A percentile compares a stretch with the other conserved stretches of the same genome.
phyloP scores from a whole-genome alignment of 2,888 invertebrate species.

The Eupeodes luniger region DNA sequence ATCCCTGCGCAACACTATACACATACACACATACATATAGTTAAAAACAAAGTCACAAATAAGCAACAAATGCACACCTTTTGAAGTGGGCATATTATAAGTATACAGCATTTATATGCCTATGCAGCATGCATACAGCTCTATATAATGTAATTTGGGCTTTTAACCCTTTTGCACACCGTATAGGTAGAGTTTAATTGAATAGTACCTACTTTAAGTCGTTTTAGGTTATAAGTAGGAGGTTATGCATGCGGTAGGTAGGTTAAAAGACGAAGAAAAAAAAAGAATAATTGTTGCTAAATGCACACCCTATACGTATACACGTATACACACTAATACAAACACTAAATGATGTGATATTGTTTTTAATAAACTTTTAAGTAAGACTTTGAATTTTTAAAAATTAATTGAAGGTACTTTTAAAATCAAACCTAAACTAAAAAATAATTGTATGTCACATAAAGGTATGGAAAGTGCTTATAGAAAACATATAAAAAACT shows the following conservation, averaged over 20 bases:
- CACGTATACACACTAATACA: no score
- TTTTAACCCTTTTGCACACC: slow-evolving; percentile 61
- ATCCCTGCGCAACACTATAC: slow-evolving; percentile 20
- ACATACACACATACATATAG: slow-evolving; percentile 29
- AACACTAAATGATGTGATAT: background rate
- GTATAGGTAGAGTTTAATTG: slow-evolving; percentile 49
- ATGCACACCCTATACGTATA: slow-evolving; percentile 6
- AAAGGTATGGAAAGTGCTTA: no score
- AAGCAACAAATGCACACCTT: slow-evolving; percentile 42
- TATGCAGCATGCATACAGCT: background rate
- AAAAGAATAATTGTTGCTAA: slow-evolving; percentile 63
- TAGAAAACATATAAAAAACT: no score
- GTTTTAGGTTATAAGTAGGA: slow-evolving; percentile 60
- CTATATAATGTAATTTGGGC: slow-evolving; percentile 38
- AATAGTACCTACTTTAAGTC: slow-evolving; percentile 47
- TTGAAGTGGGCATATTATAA: slow-evolving; percentile 19
- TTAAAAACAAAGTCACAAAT: background rate
- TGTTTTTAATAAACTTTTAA: background rate
- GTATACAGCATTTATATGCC: background rate
- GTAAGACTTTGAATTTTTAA: no score
- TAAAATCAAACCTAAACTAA: no score
- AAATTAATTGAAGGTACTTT: no score
- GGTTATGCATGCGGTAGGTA: slow-evolving; percentile 67
- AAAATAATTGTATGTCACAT: no score
- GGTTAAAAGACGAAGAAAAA: no score